Percentiles rank a stretch among this genome's conserved stretches.
Evolutionary conservation across 2,888 invertebrate genomes (phyloP).

Genomic region (Idaea dimidiata): DNA sequence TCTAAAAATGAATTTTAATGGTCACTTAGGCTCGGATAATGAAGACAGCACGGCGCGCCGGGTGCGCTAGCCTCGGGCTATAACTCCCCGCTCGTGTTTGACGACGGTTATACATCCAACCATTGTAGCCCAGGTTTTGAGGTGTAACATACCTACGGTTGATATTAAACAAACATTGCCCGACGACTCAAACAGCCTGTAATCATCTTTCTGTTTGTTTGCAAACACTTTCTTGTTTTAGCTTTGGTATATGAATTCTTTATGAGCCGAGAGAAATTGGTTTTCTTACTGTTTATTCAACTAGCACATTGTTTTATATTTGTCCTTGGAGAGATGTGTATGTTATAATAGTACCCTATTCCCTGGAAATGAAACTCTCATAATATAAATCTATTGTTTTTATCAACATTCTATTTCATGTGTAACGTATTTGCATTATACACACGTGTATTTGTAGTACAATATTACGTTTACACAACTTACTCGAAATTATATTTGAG

Average conservation of each 20-base stretch:
- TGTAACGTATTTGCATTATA: neutral
- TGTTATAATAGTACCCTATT: neutral
- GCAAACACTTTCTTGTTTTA: conserved; percentile 18
- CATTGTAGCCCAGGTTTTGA: conserved; percentile 26
- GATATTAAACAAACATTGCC: conserved; percentile 25
- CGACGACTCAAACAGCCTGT: conserved; percentile 18
- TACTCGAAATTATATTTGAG: neutral
- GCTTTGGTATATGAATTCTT: conserved; percentile 21
- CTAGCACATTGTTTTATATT: conserved; percentile 1
- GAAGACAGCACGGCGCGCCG: conserved; percentile 50
- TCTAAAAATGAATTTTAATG: conserved; percentile 73
- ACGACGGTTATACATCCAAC: conserved; percentile 24
- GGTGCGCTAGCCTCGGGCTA: conserved; percentile 37
- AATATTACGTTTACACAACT: neutral
- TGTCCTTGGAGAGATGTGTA: neutral
- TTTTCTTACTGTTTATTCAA: conserved; percentile 13
- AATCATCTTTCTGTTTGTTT: conserved; percentile 26
- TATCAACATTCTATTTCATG: neutral
- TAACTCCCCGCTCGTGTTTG: conserved; percentile 33
- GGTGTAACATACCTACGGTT: conserved; percentile 25
- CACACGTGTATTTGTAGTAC: neutral
- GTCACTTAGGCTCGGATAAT: conserved; percentile 63
- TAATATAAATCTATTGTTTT: neutral
- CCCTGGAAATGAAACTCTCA: neutral
- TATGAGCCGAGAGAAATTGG: conserved; percentile 26